Percentiles rank a stretch among this genome's conserved stretches.
Evolutionary conservation across 92 coral and sea anemone genomes (phyloP).

Genomic region (Bergia puertoricense): DNA sequence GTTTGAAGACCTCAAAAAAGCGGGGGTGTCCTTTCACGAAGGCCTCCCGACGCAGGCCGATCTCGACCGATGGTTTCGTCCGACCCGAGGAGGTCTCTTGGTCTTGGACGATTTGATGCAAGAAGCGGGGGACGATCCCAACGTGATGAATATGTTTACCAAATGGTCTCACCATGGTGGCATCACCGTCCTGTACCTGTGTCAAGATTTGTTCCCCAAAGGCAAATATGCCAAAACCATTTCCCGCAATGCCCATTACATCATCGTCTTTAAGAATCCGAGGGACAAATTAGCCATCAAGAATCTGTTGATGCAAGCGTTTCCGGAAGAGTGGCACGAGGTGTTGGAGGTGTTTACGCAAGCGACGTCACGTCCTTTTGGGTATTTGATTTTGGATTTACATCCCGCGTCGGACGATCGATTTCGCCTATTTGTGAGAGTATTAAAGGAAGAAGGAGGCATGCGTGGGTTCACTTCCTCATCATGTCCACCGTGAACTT

Average conservation of each 20-base stretch:
- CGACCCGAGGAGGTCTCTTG: too few relatives aligned
- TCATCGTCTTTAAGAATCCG: not conserved
- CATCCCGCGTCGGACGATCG: constrained; percentile 8
- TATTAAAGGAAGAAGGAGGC: too few relatives aligned
- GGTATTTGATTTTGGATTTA: not conserved
- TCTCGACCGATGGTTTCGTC: constrained; percentile 1
- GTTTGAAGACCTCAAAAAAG: too few relatives aligned
- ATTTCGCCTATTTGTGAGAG: too few relatives aligned
- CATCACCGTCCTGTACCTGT: too few relatives aligned
- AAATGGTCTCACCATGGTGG: too few relatives aligned
- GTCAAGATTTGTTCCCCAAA: not conserved
- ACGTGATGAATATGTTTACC: too few relatives aligned
- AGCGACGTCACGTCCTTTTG: constrained; percentile 19
- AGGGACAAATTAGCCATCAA: not conserved
- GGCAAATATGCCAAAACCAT: not conserved
- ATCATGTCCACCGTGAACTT: constrained; percentile 12
- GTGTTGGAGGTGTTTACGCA: not conserved
- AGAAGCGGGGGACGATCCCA: constrained; percentile 8
- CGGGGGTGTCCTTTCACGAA: constrained; percentile 7
- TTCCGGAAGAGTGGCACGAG: not conserved
- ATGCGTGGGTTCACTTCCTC: too few relatives aligned
- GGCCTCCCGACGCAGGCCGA: not conserved
- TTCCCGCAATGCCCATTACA: too few relatives aligned
- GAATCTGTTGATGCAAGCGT: not conserved
- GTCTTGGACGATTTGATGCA: not conserved